phyloP scores from a whole-genome alignment of 1,140 invertebrate species.

The Halictus rubicundus region DNA sequence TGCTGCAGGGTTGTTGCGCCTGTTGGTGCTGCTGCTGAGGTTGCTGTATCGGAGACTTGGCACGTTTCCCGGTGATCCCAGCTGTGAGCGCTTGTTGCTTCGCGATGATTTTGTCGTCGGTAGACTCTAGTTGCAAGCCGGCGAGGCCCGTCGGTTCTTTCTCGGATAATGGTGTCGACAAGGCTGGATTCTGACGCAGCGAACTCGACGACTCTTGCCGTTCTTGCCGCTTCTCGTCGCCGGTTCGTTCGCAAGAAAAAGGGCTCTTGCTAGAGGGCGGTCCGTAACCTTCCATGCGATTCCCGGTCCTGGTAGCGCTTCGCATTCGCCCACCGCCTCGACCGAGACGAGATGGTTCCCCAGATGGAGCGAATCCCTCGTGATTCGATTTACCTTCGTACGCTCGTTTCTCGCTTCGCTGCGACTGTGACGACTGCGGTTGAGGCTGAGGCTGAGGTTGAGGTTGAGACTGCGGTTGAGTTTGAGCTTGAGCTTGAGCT shows the following conservation, averaged over 20 bases:
- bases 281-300: conserved; percentile 86
- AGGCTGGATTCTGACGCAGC: conserved; percentile 59
- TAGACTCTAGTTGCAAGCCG: conserved; percentile 72
- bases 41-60: conserved; percentile 72
- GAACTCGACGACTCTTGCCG: conserved; percentile 64
- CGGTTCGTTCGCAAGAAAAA: conserved; percentile 80
- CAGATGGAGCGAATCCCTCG: conserved; percentile 88
- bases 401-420: conserved; percentile 69
- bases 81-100: conserved; percentile 86
- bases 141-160: conserved; percentile 71
- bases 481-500: too few species aligned
- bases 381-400: conserved; percentile 76
- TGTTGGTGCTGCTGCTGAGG: conserved; percentile 43
- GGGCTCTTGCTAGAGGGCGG: conserved; percentile 89
- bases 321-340: conserved; percentile 82
- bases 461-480: too few species aligned
- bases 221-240: conserved; percentile 66
- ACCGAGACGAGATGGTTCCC: conserved; percentile 90
- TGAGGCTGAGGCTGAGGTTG: too few species aligned
- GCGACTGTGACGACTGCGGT: conserved; percentile 37
- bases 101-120: conserved; percentile 85
- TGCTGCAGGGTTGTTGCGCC: conserved; percentile 60
- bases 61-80: conserved; percentile 82
- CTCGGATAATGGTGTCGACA: conserved; percentile 62
- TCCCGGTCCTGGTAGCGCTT: conserved; percentile 77